Conservation (phyloP, 2,888 invertebrate species). For the Tiliacea citrago region DNA sequence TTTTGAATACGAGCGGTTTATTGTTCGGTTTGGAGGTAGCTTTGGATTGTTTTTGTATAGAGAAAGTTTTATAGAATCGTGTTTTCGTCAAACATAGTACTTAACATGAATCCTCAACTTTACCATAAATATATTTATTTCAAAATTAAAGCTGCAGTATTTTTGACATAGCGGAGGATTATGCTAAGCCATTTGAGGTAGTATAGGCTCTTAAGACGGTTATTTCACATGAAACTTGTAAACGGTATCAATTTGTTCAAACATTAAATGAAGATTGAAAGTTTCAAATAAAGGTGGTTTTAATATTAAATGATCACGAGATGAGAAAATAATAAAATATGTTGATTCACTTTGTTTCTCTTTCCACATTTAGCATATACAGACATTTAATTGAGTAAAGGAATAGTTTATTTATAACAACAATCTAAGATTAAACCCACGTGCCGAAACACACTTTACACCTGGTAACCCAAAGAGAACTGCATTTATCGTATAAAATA, state of each 20-base stretch:
- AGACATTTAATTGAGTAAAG: slow-evolving; percentile 17
- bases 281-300: background rate
- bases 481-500: slow-evolving; percentile 41
- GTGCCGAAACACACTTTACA: slow-evolving; percentile 13
- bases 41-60: no score
- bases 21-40: no score
- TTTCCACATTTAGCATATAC: background rate
- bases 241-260: background rate
- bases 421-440: slow-evolving; percentile 5
- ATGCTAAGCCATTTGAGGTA: no score
- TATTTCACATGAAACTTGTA: background rate
- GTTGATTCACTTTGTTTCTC: background rate
- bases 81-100: no score
- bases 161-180: no score
- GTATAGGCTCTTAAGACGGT: slow-evolving; percentile 24
- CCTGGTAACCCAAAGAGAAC: slow-evolving; percentile 27
- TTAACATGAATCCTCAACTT: no score
- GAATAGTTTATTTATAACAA: slow-evolving; percentile 23
- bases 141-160: no score
- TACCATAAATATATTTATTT: no score
- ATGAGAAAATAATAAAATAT: background rate
- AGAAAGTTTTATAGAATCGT: no score
- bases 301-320: background rate
- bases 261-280: background rate
- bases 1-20: no score